Conservation (phyloP, 2,797 vertebrate genomes). For the Sebastes oblongus region DNA sequence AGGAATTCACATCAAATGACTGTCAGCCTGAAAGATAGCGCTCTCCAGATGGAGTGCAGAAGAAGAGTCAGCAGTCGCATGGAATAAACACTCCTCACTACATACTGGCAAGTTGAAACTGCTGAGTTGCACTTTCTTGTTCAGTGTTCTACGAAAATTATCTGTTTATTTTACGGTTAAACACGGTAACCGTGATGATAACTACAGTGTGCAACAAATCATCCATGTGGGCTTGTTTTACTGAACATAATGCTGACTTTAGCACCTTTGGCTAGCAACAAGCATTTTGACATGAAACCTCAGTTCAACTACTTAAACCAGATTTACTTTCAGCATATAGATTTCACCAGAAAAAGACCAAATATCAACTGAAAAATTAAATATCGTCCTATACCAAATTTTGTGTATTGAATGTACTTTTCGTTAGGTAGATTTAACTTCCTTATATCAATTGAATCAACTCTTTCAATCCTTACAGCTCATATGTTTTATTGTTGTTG, state of each 20-base stretch:
- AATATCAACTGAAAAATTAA: background rate
- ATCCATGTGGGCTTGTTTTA: background rate
- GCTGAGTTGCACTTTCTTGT: background rate
- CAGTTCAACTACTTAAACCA: background rate
- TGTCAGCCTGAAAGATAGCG: slow-evolving; percentile 2
- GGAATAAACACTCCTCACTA: background rate
- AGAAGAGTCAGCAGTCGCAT: slow-evolving; percentile 12
- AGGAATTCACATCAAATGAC: slow-evolving; percentile 16
- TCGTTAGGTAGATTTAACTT: background rate
- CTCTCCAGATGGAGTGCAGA: background rate
- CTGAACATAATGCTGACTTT: background rate
- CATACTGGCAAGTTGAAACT: background rate
- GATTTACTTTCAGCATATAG: background rate
- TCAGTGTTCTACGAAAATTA: background rate
- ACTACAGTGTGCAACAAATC: background rate
- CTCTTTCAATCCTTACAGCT: background rate
- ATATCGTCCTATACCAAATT: background rate
- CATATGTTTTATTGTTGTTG: background rate
- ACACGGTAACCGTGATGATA: background rate
- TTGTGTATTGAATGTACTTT: background rate
- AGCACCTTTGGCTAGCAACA: background rate
- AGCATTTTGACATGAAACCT: background rate
- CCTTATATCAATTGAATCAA: background rate
- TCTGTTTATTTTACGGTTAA: background rate
- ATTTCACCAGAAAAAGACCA: background rate